Evolutionary conservation across 2,888 invertebrate species (phyloP), one percentile per base, ranked within the genome.

Genomic region (Argynnis bischoffii): DNA sequence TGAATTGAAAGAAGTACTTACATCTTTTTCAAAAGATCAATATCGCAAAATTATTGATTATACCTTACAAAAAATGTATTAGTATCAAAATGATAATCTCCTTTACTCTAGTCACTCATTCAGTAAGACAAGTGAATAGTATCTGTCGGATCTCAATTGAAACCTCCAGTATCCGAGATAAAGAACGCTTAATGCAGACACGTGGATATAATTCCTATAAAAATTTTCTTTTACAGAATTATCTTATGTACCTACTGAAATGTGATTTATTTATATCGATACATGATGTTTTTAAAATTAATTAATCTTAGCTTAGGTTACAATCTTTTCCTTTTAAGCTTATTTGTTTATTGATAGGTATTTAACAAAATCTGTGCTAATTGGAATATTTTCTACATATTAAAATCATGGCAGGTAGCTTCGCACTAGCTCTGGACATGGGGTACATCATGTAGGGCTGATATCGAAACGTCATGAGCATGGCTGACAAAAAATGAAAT

Each of bases 131-230:
- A 26, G 59, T 59, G 59, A 59, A 59, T 59, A 48, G 48, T 59
- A 59, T 59, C 59, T 48, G n/a, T 47, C 48, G 48, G 48, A 59
- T 59, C 59, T 59, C 59, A 59, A 59, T 59, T 59, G 59, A 59
- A 57, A 59, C 26, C 59, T 48, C 13, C 26, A 48, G 31, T 47
- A n/a, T 26, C 46, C 47, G 21, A 59, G 59, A 59, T 59, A 59
- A 59, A 26, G 26, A 16, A 8, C 56, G 56, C 47, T n/a, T 15
- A 18, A 48, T n/a, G 48, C 47, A 18, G 31, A 26, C 59, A 18
- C 18, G n/a, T 48, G 26, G 59, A 48, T 48, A 26, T 26, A 48
- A 26, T 31, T 59, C 48, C n/a, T 48, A 48, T 59, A 48, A 59
- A 59, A 59, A 18, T n/a, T 59, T 47, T 31, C 11, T n/a, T n/a